These are phyloP conservation scores for Haliaeetus leucogaster DNA, from an alignment of 2,113 vertebrate species.

Conservation along the genomic window DNA sequence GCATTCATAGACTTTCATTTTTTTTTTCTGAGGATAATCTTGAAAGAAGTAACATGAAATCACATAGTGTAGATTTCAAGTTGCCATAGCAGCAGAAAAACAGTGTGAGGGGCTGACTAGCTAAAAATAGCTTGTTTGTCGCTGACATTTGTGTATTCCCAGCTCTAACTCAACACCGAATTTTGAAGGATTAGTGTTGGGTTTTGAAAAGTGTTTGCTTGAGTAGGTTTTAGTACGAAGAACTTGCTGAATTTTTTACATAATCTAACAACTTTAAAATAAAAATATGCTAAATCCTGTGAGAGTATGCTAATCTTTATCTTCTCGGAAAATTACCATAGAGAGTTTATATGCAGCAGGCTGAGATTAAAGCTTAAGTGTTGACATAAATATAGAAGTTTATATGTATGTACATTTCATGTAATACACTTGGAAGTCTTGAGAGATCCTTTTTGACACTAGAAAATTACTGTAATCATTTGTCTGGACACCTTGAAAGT, in stretches of 20 bases:
- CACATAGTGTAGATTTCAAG: conserved; percentile 42
- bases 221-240: background rate
- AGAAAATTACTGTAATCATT: background rate
- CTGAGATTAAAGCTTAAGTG: background rate
- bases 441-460: background rate
- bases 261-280: background rate
- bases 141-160: conserved; percentile 33
- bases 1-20: background rate
- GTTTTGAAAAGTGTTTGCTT: conserved; percentile 2
- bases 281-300: background rate
- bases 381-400: background rate
- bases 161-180: background rate
- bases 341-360: background rate
- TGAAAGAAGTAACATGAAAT: conserved; percentile 48
- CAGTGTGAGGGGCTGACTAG: background rate
- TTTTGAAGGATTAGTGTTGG: conserved; percentile 30
- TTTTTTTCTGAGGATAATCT: conserved; percentile 41
- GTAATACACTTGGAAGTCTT: background rate
- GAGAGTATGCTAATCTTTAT: conserved; percentile 1
- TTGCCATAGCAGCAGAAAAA: conserved; percentile 62
- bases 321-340: background rate
- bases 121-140: conserved; percentile 61
- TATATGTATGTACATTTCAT: background rate
- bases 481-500: background rate
- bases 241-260: background rate